Conservation (phyloP, 2,113 vertebrate genomes). For the Nothobranchius kuhntae region DNA sequence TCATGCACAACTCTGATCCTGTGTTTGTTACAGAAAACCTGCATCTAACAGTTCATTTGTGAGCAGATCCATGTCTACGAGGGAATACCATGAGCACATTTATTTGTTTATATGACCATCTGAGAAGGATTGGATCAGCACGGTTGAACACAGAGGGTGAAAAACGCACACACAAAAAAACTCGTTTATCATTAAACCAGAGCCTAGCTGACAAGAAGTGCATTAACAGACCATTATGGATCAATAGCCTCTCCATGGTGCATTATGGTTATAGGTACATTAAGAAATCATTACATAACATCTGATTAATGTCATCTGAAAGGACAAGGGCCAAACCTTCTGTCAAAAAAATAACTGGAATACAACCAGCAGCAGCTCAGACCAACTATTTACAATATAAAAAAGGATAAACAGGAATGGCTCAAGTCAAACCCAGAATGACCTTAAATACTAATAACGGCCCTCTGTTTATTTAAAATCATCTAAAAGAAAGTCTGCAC, state of each 20-base stretch:
- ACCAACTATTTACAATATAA: background rate
- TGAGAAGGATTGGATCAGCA: too few relatives aligned
- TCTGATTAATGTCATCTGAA: conserved; percentile 56
- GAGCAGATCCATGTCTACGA: too few relatives aligned
- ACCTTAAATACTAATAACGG: too few relatives aligned
- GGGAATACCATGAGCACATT: too few relatives aligned
- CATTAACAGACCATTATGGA: conserved; percentile 71
- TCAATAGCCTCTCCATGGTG: conserved; percentile 69
- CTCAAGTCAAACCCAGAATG: too few relatives aligned
- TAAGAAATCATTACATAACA: conserved; percentile 65
- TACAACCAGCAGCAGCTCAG: background rate
- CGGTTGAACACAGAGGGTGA: too few relatives aligned
- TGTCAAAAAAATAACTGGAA: conserved; percentile 36
- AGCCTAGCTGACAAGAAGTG: conserved; percentile 54
- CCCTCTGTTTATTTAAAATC: too few relatives aligned
- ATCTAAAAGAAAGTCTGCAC: too few relatives aligned
- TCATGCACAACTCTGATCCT: too few relatives aligned
- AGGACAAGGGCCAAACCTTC: conserved; percentile 30
- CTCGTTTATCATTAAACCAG: conserved; percentile 61
- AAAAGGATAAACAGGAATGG: background rate
- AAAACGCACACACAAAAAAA: background rate
- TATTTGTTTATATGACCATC: too few relatives aligned
- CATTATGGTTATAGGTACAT: conserved; percentile 69
- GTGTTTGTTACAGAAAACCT: too few relatives aligned
- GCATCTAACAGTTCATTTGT: too few relatives aligned